Evolutionary conservation across 2,797 vertebrate genomes (phyloP).

Genomic region (Pseudocheirus occidentalis): DNA sequence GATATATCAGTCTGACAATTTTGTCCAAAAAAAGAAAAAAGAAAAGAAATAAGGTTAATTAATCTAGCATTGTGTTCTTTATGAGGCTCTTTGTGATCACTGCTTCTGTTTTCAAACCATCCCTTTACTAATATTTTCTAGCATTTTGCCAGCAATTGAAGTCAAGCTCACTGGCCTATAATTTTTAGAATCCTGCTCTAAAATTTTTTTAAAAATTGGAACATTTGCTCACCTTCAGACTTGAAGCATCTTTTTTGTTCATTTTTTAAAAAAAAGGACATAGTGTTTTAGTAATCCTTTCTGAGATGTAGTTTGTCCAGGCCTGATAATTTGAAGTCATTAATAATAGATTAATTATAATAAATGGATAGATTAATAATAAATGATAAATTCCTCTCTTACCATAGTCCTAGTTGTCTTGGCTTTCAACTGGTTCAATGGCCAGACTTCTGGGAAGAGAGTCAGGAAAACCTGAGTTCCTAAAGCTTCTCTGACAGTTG

Average conservation of each 20-base stretch:
- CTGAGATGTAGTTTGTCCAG: background rate
- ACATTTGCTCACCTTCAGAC: background rate
- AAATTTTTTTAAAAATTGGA: background rate
- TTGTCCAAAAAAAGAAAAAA: background rate
- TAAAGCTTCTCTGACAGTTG: background rate
- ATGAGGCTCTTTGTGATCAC: background rate
- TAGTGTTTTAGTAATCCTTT: background rate
- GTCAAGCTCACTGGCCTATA: background rate
- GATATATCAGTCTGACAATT: background rate
- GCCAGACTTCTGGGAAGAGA: background rate
- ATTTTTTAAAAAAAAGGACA: background rate
- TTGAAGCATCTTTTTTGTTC: background rate
- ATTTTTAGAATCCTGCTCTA: background rate
- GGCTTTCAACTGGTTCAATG: background rate
- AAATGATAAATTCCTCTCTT: background rate
- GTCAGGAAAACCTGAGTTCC: background rate
- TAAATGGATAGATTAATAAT: background rate
- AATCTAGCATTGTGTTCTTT: background rate
- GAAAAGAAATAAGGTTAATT: background rate
- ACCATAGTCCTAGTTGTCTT: background rate
- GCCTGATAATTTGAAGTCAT: background rate
- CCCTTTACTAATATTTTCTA: background rate
- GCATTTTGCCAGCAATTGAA: background rate
- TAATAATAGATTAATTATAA: background rate
- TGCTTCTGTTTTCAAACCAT: background rate